Evolutionary conservation across 2,888 invertebrate genomes (phyloP).

Genomic region (Trichacis sp.): DNA sequence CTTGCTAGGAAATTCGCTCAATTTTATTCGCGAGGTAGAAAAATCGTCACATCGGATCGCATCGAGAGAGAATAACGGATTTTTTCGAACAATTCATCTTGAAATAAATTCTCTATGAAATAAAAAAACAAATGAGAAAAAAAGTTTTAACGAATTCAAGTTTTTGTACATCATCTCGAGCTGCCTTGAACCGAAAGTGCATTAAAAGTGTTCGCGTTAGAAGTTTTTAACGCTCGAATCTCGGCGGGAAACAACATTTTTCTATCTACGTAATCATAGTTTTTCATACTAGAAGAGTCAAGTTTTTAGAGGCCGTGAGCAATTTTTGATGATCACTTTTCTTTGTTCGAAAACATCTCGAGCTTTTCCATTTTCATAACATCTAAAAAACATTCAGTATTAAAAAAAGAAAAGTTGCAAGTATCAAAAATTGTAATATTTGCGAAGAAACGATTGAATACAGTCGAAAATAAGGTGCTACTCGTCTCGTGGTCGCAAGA

Average conservation of each 20-base stretch:
- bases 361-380: no score
- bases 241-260: constrained; percentile 52
- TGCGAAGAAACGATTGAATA: constrained; percentile 11
- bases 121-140: constrained; percentile 12
- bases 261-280: constrained; percentile 58
- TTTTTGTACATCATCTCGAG: constrained; percentile 66
- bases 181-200: constrained; percentile 69
- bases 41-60: constrained; percentile 24
- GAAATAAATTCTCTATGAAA: neutral
- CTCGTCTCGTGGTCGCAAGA: constrained; percentile 28
- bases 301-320: constrained; percentile 23
- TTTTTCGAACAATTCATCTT: neutral
- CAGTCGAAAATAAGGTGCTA: neutral
- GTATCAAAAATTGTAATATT: constrained; percentile 30
- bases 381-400: no score
- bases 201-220: constrained; percentile 57
- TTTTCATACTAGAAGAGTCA: constrained; percentile 47
- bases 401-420: neutral
- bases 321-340: neutral
- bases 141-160: constrained; percentile 41
- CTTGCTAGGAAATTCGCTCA: constrained; percentile 17
- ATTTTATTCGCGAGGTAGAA: constrained; percentile 17
- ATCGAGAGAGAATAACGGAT: constrained; percentile 14
- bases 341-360: neutral
- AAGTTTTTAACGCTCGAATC: constrained; percentile 40